phyloP scores from a whole-genome alignment of 2,888 invertebrate species.

The Megalurothrips usitatus region DNA sequence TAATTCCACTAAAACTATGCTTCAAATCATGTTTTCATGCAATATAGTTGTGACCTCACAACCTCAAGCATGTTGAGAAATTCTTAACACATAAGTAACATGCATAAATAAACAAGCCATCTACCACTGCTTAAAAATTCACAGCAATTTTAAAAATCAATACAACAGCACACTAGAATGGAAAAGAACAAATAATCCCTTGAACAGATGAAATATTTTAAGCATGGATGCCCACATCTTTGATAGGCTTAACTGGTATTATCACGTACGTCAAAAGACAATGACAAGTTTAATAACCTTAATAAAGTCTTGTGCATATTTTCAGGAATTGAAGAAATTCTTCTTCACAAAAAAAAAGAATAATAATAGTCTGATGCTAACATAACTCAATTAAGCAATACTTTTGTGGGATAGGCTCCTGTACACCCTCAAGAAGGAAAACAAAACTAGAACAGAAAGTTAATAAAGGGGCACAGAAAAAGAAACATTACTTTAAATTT shows the following conservation, averaged over 20 bases:
- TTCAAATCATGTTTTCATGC: constrained; percentile 4
- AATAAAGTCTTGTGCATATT: constrained; percentile 17
- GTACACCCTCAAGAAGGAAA: too few species aligned
- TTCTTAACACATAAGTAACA: constrained; percentile 11
- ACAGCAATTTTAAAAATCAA: background rate
- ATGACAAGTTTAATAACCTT: background rate
- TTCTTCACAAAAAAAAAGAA: background rate
- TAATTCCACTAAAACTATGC: constrained; percentile 18
- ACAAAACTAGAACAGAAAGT: too few species aligned
- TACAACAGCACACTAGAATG: constrained; percentile 15
- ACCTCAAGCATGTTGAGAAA: background rate
- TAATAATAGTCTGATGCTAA: background rate
- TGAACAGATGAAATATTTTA: background rate
- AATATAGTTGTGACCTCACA: background rate
- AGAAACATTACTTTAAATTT: too few species aligned
- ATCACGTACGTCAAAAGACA: constrained; percentile 16
- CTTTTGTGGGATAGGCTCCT: background rate
- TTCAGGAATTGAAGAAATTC: background rate
- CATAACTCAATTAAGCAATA: background rate
- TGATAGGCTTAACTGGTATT: background rate
- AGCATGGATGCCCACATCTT: background rate
- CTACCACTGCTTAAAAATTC: constrained; percentile 14
- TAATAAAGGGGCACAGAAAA: too few species aligned
- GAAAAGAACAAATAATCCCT: background rate
- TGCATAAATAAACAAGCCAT: constrained; percentile 26